Conservation (phyloP, 64 coral and sea anemone species). For the Montipora foliosa region DNA sequence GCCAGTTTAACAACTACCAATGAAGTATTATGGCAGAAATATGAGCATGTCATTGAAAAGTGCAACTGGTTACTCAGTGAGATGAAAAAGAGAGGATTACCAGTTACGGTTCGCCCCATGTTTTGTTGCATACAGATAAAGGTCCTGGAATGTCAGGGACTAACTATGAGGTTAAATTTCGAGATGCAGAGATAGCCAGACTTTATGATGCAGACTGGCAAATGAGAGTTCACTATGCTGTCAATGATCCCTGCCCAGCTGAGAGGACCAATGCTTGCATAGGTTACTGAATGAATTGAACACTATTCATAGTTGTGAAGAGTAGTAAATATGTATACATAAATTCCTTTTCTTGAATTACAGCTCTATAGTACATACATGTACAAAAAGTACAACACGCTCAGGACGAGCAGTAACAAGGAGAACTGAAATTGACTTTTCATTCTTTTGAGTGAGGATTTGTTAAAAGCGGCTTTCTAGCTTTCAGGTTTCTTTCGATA, state of each 20-base stretch:
- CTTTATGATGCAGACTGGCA: not conserved
- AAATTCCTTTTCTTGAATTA: slow-evolving; percentile 11
- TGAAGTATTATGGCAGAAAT: slow-evolving; percentile 30
- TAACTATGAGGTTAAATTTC: slow-evolving; percentile 43
- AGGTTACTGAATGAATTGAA: not conserved
- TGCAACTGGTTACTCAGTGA: slow-evolving; percentile 26
- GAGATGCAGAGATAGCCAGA: slow-evolving; percentile 50
- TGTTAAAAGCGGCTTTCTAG: no score
- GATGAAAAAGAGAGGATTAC: slow-evolving; percentile 37
- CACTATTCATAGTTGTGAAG: not conserved
- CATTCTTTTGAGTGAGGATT: no score
- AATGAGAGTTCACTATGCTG: slow-evolving; percentile 19
- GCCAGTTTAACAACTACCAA: slow-evolving; percentile 14
- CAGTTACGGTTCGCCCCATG: slow-evolving; percentile 17
- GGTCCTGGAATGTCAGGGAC: slow-evolving; percentile 50
- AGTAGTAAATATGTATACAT: not conserved
- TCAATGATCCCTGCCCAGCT: slow-evolving; percentile 9
- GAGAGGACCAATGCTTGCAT: slow-evolving; percentile 47
- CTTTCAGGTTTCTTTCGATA: no score
- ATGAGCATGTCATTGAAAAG: slow-evolving; percentile 7
- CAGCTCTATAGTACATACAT: not conserved
- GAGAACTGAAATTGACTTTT: no score
- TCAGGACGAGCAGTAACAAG: no score
- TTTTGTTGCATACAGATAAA: slow-evolving; percentile 35
- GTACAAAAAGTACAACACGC: not conserved